Conservation (phyloP, 2,888 invertebrate genomes). For the Epinotia ramella region DNA sequence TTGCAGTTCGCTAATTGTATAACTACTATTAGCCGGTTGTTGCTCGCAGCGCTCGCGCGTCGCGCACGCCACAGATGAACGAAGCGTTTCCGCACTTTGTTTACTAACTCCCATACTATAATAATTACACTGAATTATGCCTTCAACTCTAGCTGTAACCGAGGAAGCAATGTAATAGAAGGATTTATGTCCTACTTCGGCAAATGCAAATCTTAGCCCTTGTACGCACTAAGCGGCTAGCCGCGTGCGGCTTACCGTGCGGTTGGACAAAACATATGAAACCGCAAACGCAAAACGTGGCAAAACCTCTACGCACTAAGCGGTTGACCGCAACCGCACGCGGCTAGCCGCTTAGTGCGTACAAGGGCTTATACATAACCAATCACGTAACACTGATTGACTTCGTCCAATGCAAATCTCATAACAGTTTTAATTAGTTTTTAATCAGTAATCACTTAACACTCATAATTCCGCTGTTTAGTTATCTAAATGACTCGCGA, state of each 20-base stretch:
- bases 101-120: slow-evolving; percentile 49
- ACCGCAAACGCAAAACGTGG: too few relatives aligned
- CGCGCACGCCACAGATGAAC: slow-evolving; percentile 51
- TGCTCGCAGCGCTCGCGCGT: slow-evolving; percentile 50
- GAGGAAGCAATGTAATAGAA: slow-evolving; percentile 42
- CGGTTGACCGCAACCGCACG: too few relatives aligned
- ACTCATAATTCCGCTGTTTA: slow-evolving; percentile 9
- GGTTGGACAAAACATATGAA: too few relatives aligned
- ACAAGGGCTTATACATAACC: not conserved
- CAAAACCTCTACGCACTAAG: too few relatives aligned
- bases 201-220: not conserved
- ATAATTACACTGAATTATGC: slow-evolving; percentile 53
- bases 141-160: slow-evolving; percentile 36
- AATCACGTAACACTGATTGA: not conserved
- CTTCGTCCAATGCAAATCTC: not conserved
- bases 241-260: too few relatives aligned
- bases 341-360: too few relatives aligned
- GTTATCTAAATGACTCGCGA: slow-evolving; percentile 9
- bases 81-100: slow-evolving; percentile 61
- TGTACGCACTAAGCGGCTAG: too few relatives aligned
- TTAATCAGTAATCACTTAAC: slow-evolving; percentile 19
- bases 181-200: not conserved
- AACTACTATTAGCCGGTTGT: slow-evolving; percentile 57
- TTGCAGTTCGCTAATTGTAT: slow-evolving; percentile 52
- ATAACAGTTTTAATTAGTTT: not conserved